A percentile compares a stretch with the other conserved stretches of the same genome.
Conservation (phyloP, 2,797 vertebrate species). For the Propithecus perrieri region DNA sequence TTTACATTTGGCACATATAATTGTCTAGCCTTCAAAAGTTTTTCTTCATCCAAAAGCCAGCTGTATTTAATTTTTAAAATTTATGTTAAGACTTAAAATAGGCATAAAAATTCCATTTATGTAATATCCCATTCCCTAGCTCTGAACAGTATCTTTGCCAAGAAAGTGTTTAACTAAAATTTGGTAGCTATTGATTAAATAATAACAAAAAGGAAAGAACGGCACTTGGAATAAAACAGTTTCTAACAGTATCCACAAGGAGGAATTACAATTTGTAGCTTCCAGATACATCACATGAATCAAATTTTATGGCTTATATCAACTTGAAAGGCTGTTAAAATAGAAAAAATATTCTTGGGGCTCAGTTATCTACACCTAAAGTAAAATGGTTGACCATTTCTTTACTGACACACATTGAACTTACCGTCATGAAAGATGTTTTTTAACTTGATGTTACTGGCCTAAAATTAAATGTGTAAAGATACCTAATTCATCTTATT, state of each 20-base stretch:
- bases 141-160: slow-evolving; percentile 26
- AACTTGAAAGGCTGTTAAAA: slow-evolving; percentile 34
- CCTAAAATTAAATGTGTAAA: slow-evolving; percentile 58
- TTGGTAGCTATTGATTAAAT: slow-evolving; percentile 4
- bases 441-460: slow-evolving; percentile 15
- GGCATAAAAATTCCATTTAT: neutral
- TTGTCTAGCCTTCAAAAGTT: neutral
- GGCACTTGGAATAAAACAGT: neutral
- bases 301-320: neutral
- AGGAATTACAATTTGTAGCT: neutral
- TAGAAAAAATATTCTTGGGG: neutral
- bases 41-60: neutral
- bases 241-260: neutral
- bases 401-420: neutral
- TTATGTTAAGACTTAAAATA: slow-evolving; percentile 7
- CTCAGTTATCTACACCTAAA: neutral
- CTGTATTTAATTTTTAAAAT: neutral
- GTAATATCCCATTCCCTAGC: neutral
- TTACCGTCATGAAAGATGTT: neutral
- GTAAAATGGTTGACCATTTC: neutral
- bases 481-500: slow-evolving; percentile 19
- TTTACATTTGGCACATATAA: slow-evolving; percentile 31
- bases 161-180: neutral
- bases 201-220: neutral
- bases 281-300: slow-evolving; percentile 12